Evolutionary conservation across 23 tunicate genomes (phyloP), one percentile per base, ranked within the genome.

Genomic region (Trididemnum nubilum): DNA sequence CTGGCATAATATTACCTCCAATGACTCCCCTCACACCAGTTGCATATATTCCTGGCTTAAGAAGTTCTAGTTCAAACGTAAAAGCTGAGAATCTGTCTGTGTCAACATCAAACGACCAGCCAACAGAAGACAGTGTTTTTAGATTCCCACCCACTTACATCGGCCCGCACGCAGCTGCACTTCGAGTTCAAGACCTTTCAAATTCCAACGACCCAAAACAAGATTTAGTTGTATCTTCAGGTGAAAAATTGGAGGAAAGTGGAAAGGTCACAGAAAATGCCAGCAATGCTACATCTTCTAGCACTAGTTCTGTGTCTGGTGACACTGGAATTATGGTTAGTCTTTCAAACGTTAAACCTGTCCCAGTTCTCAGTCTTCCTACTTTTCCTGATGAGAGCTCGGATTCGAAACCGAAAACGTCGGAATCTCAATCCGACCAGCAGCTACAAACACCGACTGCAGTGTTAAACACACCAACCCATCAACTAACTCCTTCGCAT

Each of bases 11-110:
- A 4, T 36, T 91, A 31, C 83, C 91, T 37, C 88, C 92, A 4
- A 81, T 86, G 81, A 92, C 97, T 35, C 97, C 97, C 0, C 33
- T 91, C 51, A 85, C 89, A 2, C 97, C 97, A 0, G 63, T 44
- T 24, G 75, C 70, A 18, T 69, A 76, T 49, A 38, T 21, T 29
- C 59, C 31, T 37, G 59, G 2, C 29, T 12, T 27, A 2, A 26
- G 21, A 37, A 73, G 33, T 34, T 9, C 7, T 40, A 37, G 5
- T 21, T 61, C 67, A 3, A n/a, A 0, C 0, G 33, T 1, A 36
- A 78, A 86, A 65, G 83, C 87, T 5, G 87, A 38, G 1, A 67
- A 51, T 32, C 39, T 65, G 1, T 76, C 88, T 1, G 84, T 86
- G 7, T 76, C 90, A 2, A 36, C 82, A 2, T 34, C 78, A 3